A percentile compares a stretch with the other conserved stretches of the same genome.
phyloP scores from a whole-genome alignment of 2,797 vertebrate genomes.

The Luscinia luscinia region DNA sequence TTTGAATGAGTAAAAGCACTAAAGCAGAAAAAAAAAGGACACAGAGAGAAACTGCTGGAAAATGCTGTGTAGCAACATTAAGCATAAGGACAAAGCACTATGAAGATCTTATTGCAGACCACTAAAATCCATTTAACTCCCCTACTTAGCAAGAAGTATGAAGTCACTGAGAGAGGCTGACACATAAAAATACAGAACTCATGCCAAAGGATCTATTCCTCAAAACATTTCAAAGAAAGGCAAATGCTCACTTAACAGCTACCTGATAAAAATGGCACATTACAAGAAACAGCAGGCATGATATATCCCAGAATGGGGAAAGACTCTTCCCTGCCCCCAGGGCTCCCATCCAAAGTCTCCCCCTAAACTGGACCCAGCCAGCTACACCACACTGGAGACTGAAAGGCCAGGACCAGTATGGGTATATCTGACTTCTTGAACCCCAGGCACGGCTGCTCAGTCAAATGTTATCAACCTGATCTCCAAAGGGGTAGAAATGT shows the following conservation, averaged over 20 bases:
- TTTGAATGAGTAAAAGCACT: neutral
- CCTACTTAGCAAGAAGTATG: conserved; percentile 32
- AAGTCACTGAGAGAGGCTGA: conserved; percentile 36
- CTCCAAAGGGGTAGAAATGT: conserved; percentile 41
- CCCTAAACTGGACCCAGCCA: neutral
- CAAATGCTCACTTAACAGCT: conserved; percentile 42
- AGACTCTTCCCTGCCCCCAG: neutral
- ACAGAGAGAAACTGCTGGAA: neutral
- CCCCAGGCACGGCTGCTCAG: neutral
- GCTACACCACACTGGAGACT: neutral
- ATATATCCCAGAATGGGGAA: neutral
- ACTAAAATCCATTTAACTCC: conserved; percentile 39
- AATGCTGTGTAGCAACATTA: neutral
- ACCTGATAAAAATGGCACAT: conserved; percentile 34
- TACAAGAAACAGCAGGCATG: neutral
- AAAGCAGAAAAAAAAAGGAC: neutral
- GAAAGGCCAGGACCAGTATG: neutral
- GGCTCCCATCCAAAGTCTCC: neutral
- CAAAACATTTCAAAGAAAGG: conserved; percentile 49
- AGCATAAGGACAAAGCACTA: neutral
- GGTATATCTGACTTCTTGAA: conserved; percentile 60
- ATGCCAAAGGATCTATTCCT: conserved; percentile 24
- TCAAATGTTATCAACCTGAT: conserved; percentile 60
- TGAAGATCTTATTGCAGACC: conserved; percentile 20
- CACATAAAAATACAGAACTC: conserved; percentile 23